Evolutionary conservation across 2,797 vertebrate genomes (phyloP), one percentile per base, ranked within the genome.

Genomic region (Peromyscus nudipes): DNA sequence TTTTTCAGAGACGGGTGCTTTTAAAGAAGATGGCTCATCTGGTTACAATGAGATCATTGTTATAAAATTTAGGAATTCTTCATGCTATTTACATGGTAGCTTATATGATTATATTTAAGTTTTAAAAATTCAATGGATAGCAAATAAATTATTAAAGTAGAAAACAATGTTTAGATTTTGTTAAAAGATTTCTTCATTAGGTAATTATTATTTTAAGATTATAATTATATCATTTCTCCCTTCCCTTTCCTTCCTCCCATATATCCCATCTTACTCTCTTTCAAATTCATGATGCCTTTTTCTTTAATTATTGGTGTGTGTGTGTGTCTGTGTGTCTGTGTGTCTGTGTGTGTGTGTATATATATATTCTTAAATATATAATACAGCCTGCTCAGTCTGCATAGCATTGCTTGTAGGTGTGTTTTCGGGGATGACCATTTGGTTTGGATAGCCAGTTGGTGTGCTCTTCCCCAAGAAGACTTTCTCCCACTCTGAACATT

Each of bases 101-200:
- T 34, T 62, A 64, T 80, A 4, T 65, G 55, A 3, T 55, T 75
- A 46, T n/a, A 25, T 6, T 37, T 40, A 57, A 34, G 5, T 64
- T 88, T 91, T 82, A 0, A 84, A 95, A 84, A 37, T 86, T 90
- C 92, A 76, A 11, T 93, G 43, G 31, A 46, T 7, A 69, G 69
- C 52, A 88, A 90, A 31, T 84, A 73, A 73, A 55, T 83, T 43
- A 73, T 84, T 91, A 55, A 95, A 77, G 31, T 89, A 29, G 40
- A 91, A 89, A 91, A 46, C 34, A 73, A 31, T 92, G 71, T 84
- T 93, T 93, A 40, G 62, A 89, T 92, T 92, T 88, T 93, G 94
- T 57, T 94, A 71, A 71, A 81, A 52, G 92, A 81, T 40, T 31
- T 64, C 29, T n/a, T 37, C 55, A 16, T 27, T 37, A 49, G 23